Base-by-base conservation (phyloP, 2,888 invertebrate genomes). In the Volucella inflata region DNA sequence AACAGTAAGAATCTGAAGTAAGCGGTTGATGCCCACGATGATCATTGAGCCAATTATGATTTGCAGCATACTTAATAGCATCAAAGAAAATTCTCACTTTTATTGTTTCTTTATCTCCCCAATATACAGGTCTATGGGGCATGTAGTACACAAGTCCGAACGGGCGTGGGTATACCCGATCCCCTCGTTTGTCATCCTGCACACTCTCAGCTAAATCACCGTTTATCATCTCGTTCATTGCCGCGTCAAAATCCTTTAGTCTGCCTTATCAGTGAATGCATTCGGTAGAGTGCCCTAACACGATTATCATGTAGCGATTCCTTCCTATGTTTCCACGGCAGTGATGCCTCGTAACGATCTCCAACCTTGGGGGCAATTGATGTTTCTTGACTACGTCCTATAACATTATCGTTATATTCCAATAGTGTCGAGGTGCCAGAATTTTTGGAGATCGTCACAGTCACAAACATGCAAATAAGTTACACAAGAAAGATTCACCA, bases 11-110 rank as follows among this genome's bases (percentile, higher is more conserved):
- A 90, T 53, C 21, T 89, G 84, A 9, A 87, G 67, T 57, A 88
- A 88, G 21, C 88, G 40, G 6, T 74, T 70, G 2, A 88, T 87
- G 0, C 89, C 90, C 8, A 85, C 68, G 59, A 11, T 67, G 40
- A 36, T 88, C 87, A 65, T 89, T 90, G 2, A 89, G 60, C 12
- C 87, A 87, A n/a, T 77, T 21, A 8, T 88, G 76, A 12, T 70
- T 53, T 16, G 57, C 10, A 40, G 74, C 70, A 36, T 78, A 68
- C 2, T 72, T 55, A 12, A 71, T 76, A 4, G 68, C 64, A 40
- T 85, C 68, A 17, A 81, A 87, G 38, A 87, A 77, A 50, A 85
- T 79, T 12, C 81, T 60, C 8, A 78, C 30, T 48, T 80, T 80
- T 16, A 44, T 72, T 6, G 62, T 59, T 40, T 65, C 50, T 36